Evolutionary conservation across 2,888 invertebrate species (phyloP).

Genomic region (Drosophila anomelani): DNA sequence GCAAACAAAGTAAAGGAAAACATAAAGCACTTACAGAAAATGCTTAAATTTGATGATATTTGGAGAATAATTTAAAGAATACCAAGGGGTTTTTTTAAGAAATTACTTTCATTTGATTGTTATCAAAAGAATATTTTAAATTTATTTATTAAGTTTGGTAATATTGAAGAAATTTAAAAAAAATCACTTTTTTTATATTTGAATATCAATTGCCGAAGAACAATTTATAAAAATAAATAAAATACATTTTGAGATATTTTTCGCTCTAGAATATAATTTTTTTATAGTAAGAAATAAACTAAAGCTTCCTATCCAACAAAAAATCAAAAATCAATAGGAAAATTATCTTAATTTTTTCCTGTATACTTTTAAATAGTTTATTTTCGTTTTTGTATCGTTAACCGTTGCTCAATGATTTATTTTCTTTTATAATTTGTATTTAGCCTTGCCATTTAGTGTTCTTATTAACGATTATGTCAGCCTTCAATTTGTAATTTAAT

Average conservation of each 20-base stretch:
- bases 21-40: background rate
- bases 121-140: too few relatives aligned
- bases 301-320: background rate
- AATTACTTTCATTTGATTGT: too few relatives aligned
- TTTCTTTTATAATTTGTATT: background rate
- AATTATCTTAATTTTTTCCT: background rate
- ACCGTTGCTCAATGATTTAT: background rate
- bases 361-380: background rate
- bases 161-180: too few relatives aligned
- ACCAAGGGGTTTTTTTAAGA: too few relatives aligned
- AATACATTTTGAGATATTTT: too few relatives aligned
- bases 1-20: constrained; percentile 17
- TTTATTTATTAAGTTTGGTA: too few relatives aligned
- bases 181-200: too few relatives aligned
- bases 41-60: background rate
- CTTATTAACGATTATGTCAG: background rate
- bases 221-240: too few relatives aligned
- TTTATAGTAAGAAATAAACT: background rate
- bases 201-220: too few relatives aligned
- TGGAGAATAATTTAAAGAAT: background rate
- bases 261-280: background rate
- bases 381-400: background rate
- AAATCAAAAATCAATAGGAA: background rate
- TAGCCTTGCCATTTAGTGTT: background rate
- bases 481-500: constrained; percentile 7